Conservation (phyloP, 2,797 vertebrate genomes). For the Esox lucius region DNA sequence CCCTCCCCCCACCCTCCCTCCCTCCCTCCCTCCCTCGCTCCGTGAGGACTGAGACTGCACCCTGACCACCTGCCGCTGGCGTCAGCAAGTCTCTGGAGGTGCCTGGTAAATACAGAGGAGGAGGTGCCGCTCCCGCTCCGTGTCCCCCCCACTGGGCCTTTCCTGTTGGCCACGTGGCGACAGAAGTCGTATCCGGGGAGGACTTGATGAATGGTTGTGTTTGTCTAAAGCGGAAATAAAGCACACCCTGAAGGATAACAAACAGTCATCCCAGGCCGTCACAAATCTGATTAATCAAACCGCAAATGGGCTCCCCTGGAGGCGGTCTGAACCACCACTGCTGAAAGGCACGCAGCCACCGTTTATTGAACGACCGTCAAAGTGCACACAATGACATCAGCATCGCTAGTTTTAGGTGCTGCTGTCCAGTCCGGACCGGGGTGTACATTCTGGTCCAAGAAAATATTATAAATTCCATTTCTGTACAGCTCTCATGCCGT, state of each 20-base stretch:
- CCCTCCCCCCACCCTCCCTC: conserved; percentile 58
- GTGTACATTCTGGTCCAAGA: background rate
- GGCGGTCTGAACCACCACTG: conserved; percentile 34
- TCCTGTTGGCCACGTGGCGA: conserved; percentile 49
- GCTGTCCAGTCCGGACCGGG: background rate
- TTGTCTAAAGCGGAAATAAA: conserved; percentile 58
- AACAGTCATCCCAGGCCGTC: conserved; percentile 45
- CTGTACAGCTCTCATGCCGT: background rate
- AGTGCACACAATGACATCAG: background rate
- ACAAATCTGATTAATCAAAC: conserved; percentile 62
- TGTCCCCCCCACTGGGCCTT: conserved; percentile 51
- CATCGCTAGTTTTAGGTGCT: background rate
- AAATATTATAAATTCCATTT: background rate
- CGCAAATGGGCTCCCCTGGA: conserved; percentile 40
- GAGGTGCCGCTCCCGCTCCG: conserved; percentile 48
- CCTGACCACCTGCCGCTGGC: conserved; percentile 51
- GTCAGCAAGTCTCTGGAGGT: conserved; percentile 65
- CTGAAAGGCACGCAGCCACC: conserved; percentile 17
- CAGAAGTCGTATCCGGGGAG: conserved; percentile 70
- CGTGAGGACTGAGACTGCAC: conserved; percentile 61
- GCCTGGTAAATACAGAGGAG: conserved; percentile 67
- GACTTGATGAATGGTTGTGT: conserved; percentile 72
- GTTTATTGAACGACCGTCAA: background rate
- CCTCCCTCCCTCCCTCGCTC: conserved; percentile 58
- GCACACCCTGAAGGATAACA: conserved; percentile 58